These are phyloP conservation scores for Meghimatium bilineatum DNA, from an alignment of 2,888 invertebrate genomes.

Conservation along the genomic window DNA sequence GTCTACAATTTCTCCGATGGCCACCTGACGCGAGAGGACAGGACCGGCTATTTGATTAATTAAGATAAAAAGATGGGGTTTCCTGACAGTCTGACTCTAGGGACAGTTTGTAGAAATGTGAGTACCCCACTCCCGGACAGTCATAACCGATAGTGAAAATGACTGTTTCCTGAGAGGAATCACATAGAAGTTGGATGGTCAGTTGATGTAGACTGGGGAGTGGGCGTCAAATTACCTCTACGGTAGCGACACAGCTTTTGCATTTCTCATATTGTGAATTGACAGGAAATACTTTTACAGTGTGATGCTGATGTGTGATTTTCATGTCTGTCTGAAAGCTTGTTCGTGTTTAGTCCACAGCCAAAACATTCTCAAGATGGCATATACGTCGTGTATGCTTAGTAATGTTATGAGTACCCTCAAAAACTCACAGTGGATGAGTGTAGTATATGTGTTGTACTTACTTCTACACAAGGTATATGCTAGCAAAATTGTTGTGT, in stretches of 20 bases:
- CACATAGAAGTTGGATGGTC: not conserved
- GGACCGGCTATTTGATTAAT: slow-evolving; percentile 12
- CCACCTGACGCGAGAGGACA: not conserved
- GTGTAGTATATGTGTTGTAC: too few relatives aligned
- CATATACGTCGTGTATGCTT: too few relatives aligned
- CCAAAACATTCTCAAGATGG: too few relatives aligned
- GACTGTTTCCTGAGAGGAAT: not conserved
- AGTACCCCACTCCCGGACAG: not conserved
- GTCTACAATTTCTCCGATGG: not conserved
- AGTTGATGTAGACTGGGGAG: not conserved
- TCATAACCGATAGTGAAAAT: slow-evolving; percentile 5
- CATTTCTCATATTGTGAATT: not conserved
- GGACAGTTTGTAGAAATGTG: not conserved
- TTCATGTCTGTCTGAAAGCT: too few relatives aligned
- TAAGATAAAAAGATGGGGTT: slow-evolving; percentile 12
- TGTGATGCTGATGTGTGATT: too few relatives aligned
- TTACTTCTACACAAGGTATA: too few relatives aligned
- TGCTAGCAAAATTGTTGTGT: too few relatives aligned
- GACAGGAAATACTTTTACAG: too few relatives aligned
- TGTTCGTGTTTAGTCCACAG: too few relatives aligned
- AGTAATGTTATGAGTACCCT: too few relatives aligned
- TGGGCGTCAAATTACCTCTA: not conserved
- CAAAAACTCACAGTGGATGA: too few relatives aligned
- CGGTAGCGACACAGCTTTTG: not conserved
- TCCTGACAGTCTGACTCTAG: not conserved